Conservation (phyloP, 1,140 invertebrate species). For the Drosophila lowei region DNA sequence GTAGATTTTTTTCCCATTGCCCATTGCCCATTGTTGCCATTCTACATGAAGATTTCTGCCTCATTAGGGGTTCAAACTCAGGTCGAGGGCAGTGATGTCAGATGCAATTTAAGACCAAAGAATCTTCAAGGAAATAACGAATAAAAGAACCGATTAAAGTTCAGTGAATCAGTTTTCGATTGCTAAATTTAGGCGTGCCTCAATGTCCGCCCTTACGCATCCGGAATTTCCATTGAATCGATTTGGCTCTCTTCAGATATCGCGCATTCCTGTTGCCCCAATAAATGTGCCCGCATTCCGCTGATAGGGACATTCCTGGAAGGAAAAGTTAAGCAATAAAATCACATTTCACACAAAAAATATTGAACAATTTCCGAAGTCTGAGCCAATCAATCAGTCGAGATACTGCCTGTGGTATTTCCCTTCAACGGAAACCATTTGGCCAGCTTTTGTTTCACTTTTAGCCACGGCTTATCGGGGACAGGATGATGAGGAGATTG, state of each 20-base stretch:
- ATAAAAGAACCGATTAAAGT: not conserved
- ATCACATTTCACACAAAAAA: conserved; percentile 47
- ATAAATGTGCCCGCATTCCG: conserved; percentile 9
- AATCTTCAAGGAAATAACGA: not conserved
- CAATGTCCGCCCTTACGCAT: conserved; percentile 29
- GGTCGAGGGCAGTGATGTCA: not conserved
- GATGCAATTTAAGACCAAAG: too few species aligned
- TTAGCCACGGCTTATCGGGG: conserved; percentile 16
- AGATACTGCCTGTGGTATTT: conserved; percentile 24
- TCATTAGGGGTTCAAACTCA: conserved; percentile 38
- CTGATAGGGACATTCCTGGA: conserved; percentile 24
- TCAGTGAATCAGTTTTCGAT: too few species aligned
- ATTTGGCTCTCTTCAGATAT: too few species aligned
- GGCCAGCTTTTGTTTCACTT: not conserved
- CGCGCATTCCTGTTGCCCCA: conserved; percentile 12
- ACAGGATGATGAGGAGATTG: not conserved
- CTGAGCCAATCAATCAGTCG: conserved; percentile 53
- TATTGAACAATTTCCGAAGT: conserved; percentile 25
- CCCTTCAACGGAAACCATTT: conserved; percentile 13
- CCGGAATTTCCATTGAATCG: too few species aligned
- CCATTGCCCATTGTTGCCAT: conserved; percentile 49
- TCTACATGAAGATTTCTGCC: conserved; percentile 46
- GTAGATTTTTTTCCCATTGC: conserved; percentile 25
- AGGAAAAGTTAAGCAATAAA: conserved; percentile 37
- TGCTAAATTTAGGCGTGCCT: not conserved